A percentile compares a stretch with the other conserved stretches of the same genome.
Conservation (phyloP, 2,113 vertebrate species). For the Meriones unguiculatus region DNA sequence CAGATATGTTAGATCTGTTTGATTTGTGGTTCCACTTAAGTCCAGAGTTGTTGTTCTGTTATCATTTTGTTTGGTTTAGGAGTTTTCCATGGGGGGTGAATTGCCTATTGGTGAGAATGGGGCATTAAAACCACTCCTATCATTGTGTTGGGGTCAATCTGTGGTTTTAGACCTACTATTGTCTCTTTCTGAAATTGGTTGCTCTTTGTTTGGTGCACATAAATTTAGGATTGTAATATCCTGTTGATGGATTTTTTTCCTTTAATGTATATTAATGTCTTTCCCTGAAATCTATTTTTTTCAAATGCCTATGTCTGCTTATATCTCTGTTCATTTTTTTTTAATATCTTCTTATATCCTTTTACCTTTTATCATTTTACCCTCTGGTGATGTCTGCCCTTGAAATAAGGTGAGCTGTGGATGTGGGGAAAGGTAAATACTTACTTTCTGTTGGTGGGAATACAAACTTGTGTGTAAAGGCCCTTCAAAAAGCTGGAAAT, state of each 20-base stretch:
- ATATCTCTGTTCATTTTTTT: not conserved
- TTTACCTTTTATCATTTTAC: not conserved
- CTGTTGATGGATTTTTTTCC: not conserved
- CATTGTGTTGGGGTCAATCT: not conserved
- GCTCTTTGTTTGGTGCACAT: not conserved
- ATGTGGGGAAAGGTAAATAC: not conserved
- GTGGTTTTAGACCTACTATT: not conserved
- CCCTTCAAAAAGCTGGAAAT: not conserved
- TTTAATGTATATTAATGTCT: not conserved
- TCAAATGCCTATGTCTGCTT: not conserved
- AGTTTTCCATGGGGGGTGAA: not conserved
- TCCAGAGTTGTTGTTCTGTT: not conserved
- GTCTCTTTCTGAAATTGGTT: not conserved
- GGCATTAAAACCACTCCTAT: not conserved
- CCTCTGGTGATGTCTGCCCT: not conserved
- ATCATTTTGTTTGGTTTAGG: not conserved
- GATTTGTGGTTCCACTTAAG: not conserved
- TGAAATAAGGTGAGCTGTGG: not conserved
- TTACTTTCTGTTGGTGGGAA: not conserved
- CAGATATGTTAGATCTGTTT: not conserved
- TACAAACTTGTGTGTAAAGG: not conserved
- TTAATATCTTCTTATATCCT: not conserved
- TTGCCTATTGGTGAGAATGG: not conserved
- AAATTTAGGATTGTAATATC: not conserved
- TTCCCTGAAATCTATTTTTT: not conserved